Evolutionary conservation across 2,113 vertebrate genomes (phyloP).

Genomic region (Trinectes maculatus): DNA sequence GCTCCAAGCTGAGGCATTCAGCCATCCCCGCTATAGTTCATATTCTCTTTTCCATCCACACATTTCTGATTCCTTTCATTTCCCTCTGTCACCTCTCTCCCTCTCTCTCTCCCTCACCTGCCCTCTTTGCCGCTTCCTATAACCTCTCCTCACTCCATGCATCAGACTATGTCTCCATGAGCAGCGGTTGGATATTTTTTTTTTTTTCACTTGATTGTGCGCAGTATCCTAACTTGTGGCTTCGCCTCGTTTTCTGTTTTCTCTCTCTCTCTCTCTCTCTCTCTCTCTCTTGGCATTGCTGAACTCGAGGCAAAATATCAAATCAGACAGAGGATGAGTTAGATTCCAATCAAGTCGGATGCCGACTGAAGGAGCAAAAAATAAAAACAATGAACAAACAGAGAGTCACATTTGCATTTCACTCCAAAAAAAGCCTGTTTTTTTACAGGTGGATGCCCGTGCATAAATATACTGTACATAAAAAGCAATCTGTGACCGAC

Average conservation of each 20-base stretch:
- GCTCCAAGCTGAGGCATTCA: conserved; percentile 33
- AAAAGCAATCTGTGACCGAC: conserved; percentile 4
- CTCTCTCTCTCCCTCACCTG: conserved; percentile 20
- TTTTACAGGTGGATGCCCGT: not conserved
- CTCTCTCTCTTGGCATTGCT: conserved; percentile 5
- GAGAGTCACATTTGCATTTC: conserved; percentile 7
- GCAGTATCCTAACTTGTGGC: conserved; percentile 1
- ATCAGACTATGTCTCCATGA: conserved; percentile 46
- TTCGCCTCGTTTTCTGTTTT: conserved; percentile 34
- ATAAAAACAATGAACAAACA: conserved; percentile 28
- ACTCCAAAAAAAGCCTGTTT: not conserved
- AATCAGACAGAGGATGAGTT: conserved; percentile 11
- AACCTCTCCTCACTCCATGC: conserved; percentile 21
- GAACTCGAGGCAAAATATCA: conserved; percentile 8
- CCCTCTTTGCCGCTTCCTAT: conserved; percentile 13
- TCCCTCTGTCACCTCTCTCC: conserved; percentile 24
- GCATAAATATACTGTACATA: not conserved
- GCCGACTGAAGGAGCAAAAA: conserved; percentile 12
- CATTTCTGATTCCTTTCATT: conserved; percentile 35
- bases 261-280: conserved; percentile 11
- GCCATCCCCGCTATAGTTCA: conserved; percentile 30
- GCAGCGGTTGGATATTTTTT: conserved; percentile 4
- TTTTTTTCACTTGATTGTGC: not conserved
- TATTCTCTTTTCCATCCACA: conserved; percentile 8
- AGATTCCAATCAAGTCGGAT: conserved; percentile 25